These are phyloP conservation scores for Corythoichthys haematopterus DNA, from an alignment of 2,113 vertebrate genomes.

Conservation along the genomic window DNA sequence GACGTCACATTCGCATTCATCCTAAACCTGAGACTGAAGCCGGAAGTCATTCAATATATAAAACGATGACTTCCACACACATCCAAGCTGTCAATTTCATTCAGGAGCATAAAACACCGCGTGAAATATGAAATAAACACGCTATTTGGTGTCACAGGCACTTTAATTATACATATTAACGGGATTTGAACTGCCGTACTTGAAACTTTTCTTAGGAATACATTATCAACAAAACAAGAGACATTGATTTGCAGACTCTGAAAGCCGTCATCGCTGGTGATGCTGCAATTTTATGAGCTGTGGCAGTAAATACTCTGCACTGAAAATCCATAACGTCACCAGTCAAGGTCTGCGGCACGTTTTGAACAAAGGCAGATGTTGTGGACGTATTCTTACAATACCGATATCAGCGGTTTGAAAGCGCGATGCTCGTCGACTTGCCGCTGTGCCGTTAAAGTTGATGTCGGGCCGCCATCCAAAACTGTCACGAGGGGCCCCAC, in stretches of 20 bases:
- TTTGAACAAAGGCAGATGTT: constrained; percentile 1
- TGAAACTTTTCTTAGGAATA: too few relatives aligned
- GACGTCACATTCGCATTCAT: too few relatives aligned
- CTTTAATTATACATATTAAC: too few relatives aligned
- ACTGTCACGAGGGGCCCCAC: background rate
- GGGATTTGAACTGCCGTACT: too few relatives aligned
- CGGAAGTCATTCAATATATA: too few relatives aligned
- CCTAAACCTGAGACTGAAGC: too few relatives aligned
- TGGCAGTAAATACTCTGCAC: background rate
- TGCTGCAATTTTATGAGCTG: background rate
- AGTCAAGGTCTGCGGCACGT: background rate
- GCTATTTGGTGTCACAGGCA: too few relatives aligned
- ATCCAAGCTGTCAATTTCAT: too few relatives aligned
- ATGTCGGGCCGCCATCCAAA: background rate
- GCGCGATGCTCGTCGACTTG: background rate
- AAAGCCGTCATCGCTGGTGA: background rate
- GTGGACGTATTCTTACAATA: background rate
- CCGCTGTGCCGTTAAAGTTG: background rate
- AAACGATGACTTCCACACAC: too few relatives aligned
- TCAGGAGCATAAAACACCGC: too few relatives aligned
- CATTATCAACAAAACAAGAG: background rate
- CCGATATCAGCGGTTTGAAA: background rate
- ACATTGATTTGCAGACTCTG: background rate
- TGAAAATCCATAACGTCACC: background rate
- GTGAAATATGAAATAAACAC: too few relatives aligned